phyloP scores from a whole-genome alignment of 2,888 invertebrate genomes.

The Biston betularia region DNA sequence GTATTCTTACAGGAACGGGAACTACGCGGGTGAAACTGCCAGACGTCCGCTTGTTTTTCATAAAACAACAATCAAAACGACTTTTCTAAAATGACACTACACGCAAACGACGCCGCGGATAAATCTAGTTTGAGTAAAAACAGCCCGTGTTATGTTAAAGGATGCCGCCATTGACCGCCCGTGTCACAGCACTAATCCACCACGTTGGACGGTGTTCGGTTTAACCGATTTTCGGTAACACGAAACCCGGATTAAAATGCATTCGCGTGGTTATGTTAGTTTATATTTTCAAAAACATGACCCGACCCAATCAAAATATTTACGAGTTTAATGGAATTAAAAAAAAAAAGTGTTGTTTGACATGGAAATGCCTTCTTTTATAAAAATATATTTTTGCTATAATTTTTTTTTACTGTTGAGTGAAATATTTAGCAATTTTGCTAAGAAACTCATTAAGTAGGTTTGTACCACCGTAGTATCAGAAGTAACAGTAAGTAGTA shows the following conservation, averaged over 20 bases:
- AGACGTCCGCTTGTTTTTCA: too few relatives aligned
- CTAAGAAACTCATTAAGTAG: too few relatives aligned
- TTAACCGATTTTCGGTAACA: slow-evolving; percentile 27
- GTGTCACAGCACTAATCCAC: slow-evolving; percentile 20
- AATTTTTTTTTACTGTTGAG: too few relatives aligned
- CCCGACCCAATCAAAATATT: slow-evolving; percentile 21
- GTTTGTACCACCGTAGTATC: too few relatives aligned
- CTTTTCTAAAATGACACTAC: too few relatives aligned
- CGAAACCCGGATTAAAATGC: slow-evolving; percentile 30
- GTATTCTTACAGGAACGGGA: too few relatives aligned
- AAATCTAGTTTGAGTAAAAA: background rate
- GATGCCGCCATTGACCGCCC: slow-evolving; percentile 1
- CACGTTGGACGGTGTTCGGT: slow-evolving; percentile 13
- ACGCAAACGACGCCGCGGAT: background rate
- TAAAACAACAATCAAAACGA: too few relatives aligned
- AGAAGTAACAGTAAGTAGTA: too few relatives aligned
- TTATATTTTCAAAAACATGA: slow-evolving; percentile 26
- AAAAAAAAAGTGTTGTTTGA: slow-evolving; percentile 7
- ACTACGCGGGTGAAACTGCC: too few relatives aligned
- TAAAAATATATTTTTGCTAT: too few relatives aligned
- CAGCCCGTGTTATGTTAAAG: slow-evolving; percentile 6
- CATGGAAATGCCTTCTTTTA: background rate
- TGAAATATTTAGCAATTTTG: too few relatives aligned
- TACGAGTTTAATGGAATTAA: slow-evolving; percentile 1
- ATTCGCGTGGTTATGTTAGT: slow-evolving; percentile 23